Evolutionary conservation across 2,113 vertebrate species (phyloP), one percentile per base, ranked within the genome.

Genomic region (Thomomys bottae): DNA sequence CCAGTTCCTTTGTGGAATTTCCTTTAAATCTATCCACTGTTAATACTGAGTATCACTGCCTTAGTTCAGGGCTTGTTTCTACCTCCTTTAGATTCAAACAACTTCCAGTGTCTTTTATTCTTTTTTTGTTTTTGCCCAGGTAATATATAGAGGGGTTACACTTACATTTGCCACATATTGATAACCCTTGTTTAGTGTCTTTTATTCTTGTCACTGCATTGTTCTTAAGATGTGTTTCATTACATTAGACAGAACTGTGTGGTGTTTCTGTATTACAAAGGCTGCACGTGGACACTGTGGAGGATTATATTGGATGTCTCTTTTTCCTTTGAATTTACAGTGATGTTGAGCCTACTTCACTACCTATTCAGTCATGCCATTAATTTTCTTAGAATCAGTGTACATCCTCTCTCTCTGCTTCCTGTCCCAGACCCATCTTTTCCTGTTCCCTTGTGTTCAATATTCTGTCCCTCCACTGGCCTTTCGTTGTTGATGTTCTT

Each of bases 341-440:
- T 57, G 59, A 28, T 61, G 26, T 64, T 24, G 5, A n/a, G 72
- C 6, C 28, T 36, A 4, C 40, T 40, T 72, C 8, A 17, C 6
- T 45, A 32, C 15, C 6, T 21, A 17, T 8, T 23, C 15, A 30
- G 1, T 12, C 20, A 70, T 9, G 59, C 2, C 12, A 49, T 26
- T 6, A 1, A 34, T 38, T 76, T 91, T 23, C 9, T 71, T 66
- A 3, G 15, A 7, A 36, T 34, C 30, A 12, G 15, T 32, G 23
- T 8, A 30, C 21, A 6, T 9, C 2, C 32, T 10, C 26, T 6
- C 3, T 38, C n/a, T 18, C 8, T 42, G 8, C 0, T 5, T 20
- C 45, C 6, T 30, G 14, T 10, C 4, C 36, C 20, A 4, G 4
- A 28, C 54, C 34, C 57, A 30, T 73, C 11, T 40, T 68, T 45